Conservation (phyloP, 2,797 vertebrate genomes). For the Furcifer pardalis region DNA sequence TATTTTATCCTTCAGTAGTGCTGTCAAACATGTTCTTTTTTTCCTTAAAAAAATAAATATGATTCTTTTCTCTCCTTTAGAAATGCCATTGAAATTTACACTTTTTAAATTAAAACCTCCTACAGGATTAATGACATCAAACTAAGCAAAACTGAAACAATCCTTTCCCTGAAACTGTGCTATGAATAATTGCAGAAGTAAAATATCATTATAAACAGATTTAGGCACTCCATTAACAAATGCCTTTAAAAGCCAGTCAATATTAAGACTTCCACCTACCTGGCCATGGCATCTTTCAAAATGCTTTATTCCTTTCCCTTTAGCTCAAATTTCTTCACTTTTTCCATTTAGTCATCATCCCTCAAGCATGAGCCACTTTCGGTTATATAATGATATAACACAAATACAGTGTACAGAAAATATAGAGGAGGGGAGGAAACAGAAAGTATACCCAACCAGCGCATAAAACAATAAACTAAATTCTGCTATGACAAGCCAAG, state of each 20-base stretch:
- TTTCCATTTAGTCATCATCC: no score
- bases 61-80: background rate
- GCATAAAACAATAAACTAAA: no score
- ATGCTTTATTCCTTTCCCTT: background rate
- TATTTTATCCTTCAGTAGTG: background rate
- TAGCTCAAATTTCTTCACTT: no score
- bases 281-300: background rate
- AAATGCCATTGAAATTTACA: constrained; percentile 18
- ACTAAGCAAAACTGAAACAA: constrained; percentile 9
- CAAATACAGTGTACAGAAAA: no score
- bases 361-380: no score
- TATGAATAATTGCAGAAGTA: no score
- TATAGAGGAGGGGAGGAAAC: no score
- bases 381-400: no score
- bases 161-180: background rate
- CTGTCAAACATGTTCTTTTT: background rate
- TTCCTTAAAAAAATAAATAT: background rate
- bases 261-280: background rate
- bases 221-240: background rate
- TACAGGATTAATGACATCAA: background rate
- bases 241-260: no score
- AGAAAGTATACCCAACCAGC: no score
- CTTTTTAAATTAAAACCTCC: background rate
- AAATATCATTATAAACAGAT: background rate
- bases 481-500: no score